Base-by-base conservation (phyloP, 2,888 invertebrate species). In the Eulithis prunata region DNA sequence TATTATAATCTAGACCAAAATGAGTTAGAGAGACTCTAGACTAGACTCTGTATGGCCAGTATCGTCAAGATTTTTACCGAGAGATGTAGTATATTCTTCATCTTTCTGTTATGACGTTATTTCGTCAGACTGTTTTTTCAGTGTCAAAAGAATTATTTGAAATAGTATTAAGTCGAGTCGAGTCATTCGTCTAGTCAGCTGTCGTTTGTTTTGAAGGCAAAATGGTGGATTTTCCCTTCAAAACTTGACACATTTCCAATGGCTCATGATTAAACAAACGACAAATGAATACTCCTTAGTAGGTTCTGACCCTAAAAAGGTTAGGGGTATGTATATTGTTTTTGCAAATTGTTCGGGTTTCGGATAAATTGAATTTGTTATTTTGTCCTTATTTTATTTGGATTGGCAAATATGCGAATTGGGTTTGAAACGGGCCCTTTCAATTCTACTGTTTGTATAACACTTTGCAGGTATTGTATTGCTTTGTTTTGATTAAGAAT, bases 371-470 rank as follows among this genome's bases (percentile, higher is more conserved):
- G 80, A 89, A 87, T 72, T 86, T 87, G 87, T 85, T 86, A 75
- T 72, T 82, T 81, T 71, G 74, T 79, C 79, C 85, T 88, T 87
- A 87, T 88, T 89, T 86, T 87, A 89, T 89, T 87, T 84, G 80
- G 78, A 75, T 75, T 71, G 64, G 71, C 78, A 78, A 82, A 81
- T 79, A 80, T 71, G 64, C 55, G 62, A 63, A 66, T 65, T 68
- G 64, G 55, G 58, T 45, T 52, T 53, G 49, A 36, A 43, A 41
- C 55, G 57, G 13, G 57, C 41, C 46, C 32, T 56, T 67, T 67
- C 67, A 63, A 63, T 66, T 68, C 54, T n/a, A 8, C 32, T 64
- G 64, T 68, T 61, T 64, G 59, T 59, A 55, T 59, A 54, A 32
- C 64, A 51, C 51, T 62, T 38, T 32, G 21, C 46, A 56, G 52